phyloP scores from a whole-genome alignment of 2,113 vertebrate genomes.

The Dipodomys ordii region DNA sequence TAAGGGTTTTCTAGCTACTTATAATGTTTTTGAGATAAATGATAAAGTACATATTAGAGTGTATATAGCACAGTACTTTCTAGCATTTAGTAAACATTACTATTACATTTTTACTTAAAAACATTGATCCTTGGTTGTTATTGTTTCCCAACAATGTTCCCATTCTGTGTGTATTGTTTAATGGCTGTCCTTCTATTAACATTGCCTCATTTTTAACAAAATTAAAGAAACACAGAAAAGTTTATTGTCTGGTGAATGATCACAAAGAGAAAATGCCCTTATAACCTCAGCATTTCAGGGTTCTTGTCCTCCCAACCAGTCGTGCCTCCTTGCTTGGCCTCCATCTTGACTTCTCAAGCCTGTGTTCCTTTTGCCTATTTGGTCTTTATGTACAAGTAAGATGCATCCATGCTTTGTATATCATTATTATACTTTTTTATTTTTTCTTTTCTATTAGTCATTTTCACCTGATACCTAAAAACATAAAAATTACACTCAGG shows the following conservation, averaged over 20 bases:
- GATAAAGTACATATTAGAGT: neutral
- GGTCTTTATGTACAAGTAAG: neutral
- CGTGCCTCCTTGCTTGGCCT: neutral
- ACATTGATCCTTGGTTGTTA: neutral
- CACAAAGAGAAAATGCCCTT: neutral
- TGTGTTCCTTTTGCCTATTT: neutral
- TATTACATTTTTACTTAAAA: neutral
- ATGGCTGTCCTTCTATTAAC: neutral
- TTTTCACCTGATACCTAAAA: no score
- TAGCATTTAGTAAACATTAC: neutral
- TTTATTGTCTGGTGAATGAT: neutral
- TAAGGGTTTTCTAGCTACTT: neutral
- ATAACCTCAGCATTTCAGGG: neutral
- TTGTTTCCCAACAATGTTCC: neutral
- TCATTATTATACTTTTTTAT: no score
- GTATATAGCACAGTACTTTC: neutral
- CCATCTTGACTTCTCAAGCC: neutral
- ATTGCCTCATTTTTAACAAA: constrained; percentile 5
- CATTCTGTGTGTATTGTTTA: neutral
- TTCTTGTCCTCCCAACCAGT: neutral
- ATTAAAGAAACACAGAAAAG: neutral
- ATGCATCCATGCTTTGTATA: neutral
- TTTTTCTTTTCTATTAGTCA: no score
- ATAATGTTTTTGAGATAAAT: constrained; percentile 11
- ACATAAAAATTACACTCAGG: no score